Evolutionary conservation across 2,113 vertebrate genomes (phyloP), one percentile per base, ranked within the genome.

Genomic region (Leuciscus idus): DNA sequence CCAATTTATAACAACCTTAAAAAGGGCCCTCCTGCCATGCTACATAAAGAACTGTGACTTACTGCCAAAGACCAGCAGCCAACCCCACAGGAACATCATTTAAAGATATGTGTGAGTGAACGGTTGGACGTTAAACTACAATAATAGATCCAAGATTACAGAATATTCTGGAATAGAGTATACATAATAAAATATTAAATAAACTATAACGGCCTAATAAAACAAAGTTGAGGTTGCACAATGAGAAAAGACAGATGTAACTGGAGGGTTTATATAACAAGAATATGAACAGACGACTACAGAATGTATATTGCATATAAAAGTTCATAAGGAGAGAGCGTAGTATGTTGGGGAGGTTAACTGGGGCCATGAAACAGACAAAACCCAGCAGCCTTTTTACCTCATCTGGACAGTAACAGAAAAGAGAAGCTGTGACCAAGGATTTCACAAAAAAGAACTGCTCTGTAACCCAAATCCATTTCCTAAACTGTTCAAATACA

Each of bases 331-430:
- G 17, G 36, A 43, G 28, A 52, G 46, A 82, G 19, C 10, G 6
- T 30, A 78, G 39, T 19, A n/a, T 68, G 62, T 68, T 64, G 17
- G n/a, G 10, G 21, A 66, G 61, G 39, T 66, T 68, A 62, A 81
- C 61, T 64, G 13, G 46, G 6, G 46, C 80, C 28, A 70, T 70
- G 50, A 70, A 68, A 62, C 81, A 43, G 46, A 68, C 21, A 76
- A 64, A 84, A 62, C 8, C 23, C 52, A 77, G 75, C 46, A 28
- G 64, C 61, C 10, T 26, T 84, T 73, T 55, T 75, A 48, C 46
- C 57, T 72, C 50, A 57, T 81, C 81, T 87, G 85, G 83, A 82
- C 85, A 78, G 73, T 75, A 74, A 77, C 83, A 82, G 48, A 61
- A 28, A 85, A 78, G 50, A 82, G 33, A 36, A 26, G 75, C 39